Base-by-base conservation (phyloP, 1,140 invertebrate species). In the Pseudomyrmex concolor region DNA sequence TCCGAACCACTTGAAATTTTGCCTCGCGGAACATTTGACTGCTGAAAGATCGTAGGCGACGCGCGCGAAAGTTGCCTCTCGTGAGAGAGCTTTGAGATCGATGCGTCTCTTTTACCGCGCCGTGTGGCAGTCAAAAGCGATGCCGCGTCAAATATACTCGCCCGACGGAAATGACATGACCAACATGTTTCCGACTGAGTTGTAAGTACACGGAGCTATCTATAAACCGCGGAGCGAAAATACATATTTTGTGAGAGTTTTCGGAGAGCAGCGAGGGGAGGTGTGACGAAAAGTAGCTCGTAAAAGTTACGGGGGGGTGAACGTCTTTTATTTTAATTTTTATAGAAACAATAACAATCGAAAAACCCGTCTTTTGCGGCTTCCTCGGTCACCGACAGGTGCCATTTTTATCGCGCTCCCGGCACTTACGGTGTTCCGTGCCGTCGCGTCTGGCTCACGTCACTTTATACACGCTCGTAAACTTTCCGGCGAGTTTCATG, bases 31-130 rank as follows among this genome's bases (percentile, higher is more conserved):
- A 63, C 55, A 59, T 25, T 57, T 64, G 74, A 54, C 34, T 34
- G 34, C 5, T 34, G 34, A 67, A 54, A 25, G 48, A 51, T 19
- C 76, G 19, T 45, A 43, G 57, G 19, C 25, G 10, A 51, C 50
- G 50, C 34, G 64, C 45, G 48, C 34, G 55, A 13, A n/a, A 57
- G 76, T 17, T 45, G 13, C 43, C 12, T 43, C 62, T 50, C n/a
- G 63, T n/a, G 22, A n/a, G 25, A 81, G 50, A 80, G 34, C 55
- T 84, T 84, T 78, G 51, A 78, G 48, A 70, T 43, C 54, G 64
- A 55, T 17, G 57, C 59, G 43, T 7, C 34, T 25, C 50, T 70
- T 68, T 80, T 81, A 68, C 50, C 50, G 15, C 51, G 34, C 0
- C 34, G 34, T 51, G 13, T 17, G 51, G 45, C n/a, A 60, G 71